Conservation (phyloP, 1,140 invertebrate species). For the Charaxes varanes region DNA sequence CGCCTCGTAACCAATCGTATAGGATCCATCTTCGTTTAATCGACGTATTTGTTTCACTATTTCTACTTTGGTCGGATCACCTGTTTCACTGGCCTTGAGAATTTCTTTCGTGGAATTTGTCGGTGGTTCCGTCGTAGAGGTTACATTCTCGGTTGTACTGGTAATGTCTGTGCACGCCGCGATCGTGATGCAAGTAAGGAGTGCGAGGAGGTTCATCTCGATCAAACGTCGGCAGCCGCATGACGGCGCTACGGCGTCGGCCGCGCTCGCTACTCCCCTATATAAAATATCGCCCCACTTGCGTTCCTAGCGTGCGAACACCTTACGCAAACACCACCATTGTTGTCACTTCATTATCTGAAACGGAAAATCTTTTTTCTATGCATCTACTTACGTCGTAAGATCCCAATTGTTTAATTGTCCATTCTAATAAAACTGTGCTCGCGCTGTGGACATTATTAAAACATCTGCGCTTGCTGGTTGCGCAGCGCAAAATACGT, state of each 20-base stretch:
- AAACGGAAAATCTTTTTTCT: conserved; percentile 73
- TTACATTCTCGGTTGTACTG: conserved; percentile 66
- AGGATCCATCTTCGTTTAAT: conserved; percentile 88
- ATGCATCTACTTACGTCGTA: conserved; percentile 41
- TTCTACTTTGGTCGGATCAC: conserved; percentile 74
- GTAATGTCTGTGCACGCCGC: conserved; percentile 69
- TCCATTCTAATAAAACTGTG: conserved; percentile 43
- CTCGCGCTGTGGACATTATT: conserved; percentile 30
- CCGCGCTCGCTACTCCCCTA: conserved; percentile 45
- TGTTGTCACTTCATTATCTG: conserved; percentile 72
- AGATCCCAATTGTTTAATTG: conserved; percentile 66
- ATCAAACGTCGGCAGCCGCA: conserved; percentile 47
- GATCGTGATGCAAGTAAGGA: conserved; percentile 46
- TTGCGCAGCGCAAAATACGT: conserved; percentile 1
- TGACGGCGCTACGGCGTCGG: conserved; percentile 55
- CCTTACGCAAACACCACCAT: conserved; percentile 62
- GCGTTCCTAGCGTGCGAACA: conserved; percentile 52
- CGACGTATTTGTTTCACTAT: conserved; percentile 86
- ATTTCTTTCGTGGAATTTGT: conserved; percentile 66
- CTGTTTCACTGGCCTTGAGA: conserved; percentile 73
- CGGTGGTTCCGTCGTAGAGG: conserved; percentile 28
- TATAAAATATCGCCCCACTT: conserved; percentile 70
- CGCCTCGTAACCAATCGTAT: conserved; percentile 89
- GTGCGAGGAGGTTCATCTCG: conserved; percentile 54
- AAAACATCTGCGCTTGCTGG: conserved; percentile 1